Evolutionary conservation across 1,140 invertebrate species (phyloP).

Genomic region (Idris sp.): DNA sequence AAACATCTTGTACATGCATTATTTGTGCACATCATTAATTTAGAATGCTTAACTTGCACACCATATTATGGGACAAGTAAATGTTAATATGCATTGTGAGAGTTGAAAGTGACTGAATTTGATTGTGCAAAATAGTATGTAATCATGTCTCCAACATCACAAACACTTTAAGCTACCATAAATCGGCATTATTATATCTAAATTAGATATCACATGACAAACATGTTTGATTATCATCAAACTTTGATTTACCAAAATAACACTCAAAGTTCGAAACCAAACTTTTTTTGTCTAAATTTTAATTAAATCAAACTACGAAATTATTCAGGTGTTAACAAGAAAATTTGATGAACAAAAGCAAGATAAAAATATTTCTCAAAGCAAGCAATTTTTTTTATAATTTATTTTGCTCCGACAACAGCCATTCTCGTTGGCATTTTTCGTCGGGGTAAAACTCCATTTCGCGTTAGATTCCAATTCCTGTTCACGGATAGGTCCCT

Average conservation of each 20-base stretch:
- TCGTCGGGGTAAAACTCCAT: slow-evolving; percentile 58
- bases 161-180: slow-evolving; percentile 20
- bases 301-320: neutral
- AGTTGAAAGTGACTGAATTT: slow-evolving; percentile 46
- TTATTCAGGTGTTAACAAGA: neutral
- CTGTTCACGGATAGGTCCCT: slow-evolving; percentile 54
- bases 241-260: too few species aligned
- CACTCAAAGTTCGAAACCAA: neutral
- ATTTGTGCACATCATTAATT: slow-evolving; percentile 45
- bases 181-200: slow-evolving; percentile 15
- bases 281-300: too few species aligned
- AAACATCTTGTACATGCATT: slow-evolving; percentile 38
- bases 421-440: slow-evolving; percentile 54
- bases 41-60: slow-evolving; percentile 38
- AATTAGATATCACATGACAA: slow-evolving; percentile 1
- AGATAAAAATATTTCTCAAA: slow-evolving; percentile 26
- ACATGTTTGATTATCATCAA: too few species aligned
- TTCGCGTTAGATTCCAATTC: slow-evolving; percentile 65
- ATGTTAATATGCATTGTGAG: slow-evolving; percentile 40
- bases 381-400: slow-evolving; percentile 23
- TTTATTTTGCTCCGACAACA: slow-evolving; percentile 26
- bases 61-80: slow-evolving; percentile 36
- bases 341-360: neutral
- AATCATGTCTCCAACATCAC: slow-evolving; percentile 26
- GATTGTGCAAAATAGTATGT: slow-evolving; percentile 42